Evolutionary conservation across 2,797 vertebrate genomes (phyloP), one percentile per base, ranked within the genome.

Genomic region (Pseudomugil gertrudae): DNA sequence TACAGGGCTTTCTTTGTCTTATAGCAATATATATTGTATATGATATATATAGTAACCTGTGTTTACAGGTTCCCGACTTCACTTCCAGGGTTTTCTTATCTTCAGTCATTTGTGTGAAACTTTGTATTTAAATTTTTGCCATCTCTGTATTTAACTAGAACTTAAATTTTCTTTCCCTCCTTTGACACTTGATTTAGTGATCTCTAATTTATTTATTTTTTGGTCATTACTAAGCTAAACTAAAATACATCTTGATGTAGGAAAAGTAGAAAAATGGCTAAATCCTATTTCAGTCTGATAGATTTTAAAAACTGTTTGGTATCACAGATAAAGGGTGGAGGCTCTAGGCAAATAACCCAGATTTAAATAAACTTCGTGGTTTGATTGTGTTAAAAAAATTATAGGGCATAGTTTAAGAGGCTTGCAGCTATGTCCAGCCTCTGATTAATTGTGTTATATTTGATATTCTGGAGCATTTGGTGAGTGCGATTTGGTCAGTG

Each of bases 1-100:
- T 84, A 85, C 64, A 69, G 69, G 24, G 23, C 64, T 59, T 72
- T 73, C 59, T 72, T 65, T 78, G 69, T 62, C 57, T 63, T 50
- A 40, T 50, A 13, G 9, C 5, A n/a, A n/a, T n/a, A n/a, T n/a
- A n/a, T n/a, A n/a, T n/a, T n/a, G n/a, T n/a, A n/a, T n/a, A n/a
- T n/a, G n/a, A n/a, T n/a, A n/a, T n/a, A n/a, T n/a, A n/a, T n/a
- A n/a, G n/a, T n/a, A n/a, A 14, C 53, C 61, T 29, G 17, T 67
- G 72, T 73, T 67, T 76, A 71, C 54, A 57, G 55, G 4, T 57
- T 76, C 56, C 52, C 47, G 66, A 35, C 71, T 67, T 64, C 53
- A 24, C 43, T 40, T 57, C 40, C 61, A 30, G 5, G 66, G 45
- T 40, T 78, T 57, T 58, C 30, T 58, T 2, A 1, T 30, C 1